These are phyloP conservation scores for Conops quadrifasciatus DNA, from an alignment of 2,888 invertebrate genomes.

Conservation along the genomic window DNA sequence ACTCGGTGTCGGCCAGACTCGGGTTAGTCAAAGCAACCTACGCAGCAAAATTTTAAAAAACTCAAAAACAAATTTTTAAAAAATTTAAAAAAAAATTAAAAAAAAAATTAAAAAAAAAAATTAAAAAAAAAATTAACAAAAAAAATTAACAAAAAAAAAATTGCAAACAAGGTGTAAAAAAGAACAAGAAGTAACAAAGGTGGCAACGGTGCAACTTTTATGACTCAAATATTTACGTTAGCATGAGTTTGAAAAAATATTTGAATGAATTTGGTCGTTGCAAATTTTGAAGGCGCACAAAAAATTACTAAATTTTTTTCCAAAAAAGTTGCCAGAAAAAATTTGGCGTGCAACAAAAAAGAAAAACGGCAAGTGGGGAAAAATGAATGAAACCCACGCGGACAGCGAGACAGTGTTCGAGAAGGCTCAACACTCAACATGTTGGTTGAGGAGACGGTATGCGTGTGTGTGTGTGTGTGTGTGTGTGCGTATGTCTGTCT, in stretches of 20 bases:
- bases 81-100: background rate
- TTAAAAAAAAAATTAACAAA: background rate
- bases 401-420: background rate
- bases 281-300: too few relatives aligned
- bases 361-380: background rate
- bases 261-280: slow-evolving; percentile 17
- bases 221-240: background rate
- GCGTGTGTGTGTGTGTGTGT: background rate
- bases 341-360: background rate
- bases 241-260: background rate
- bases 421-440: background rate
- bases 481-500: background rate
- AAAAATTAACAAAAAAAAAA: too few relatives aligned
- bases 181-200: too few relatives aligned
- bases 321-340: too few relatives aligned
- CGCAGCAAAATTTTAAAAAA: background rate
- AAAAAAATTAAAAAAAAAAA: background rate
- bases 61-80: background rate
- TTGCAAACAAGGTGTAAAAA: too few relatives aligned
- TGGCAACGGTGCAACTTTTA: too few relatives aligned
- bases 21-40: background rate
- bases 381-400: slow-evolving; percentile 13
- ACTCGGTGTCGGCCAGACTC: slow-evolving; percentile 17
- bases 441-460: background rate
- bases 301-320: too few relatives aligned